These are phyloP conservation scores for Ceraclea dissimilis DNA, from an alignment of 2,888 invertebrate genomes.

Conservation along the genomic window DNA sequence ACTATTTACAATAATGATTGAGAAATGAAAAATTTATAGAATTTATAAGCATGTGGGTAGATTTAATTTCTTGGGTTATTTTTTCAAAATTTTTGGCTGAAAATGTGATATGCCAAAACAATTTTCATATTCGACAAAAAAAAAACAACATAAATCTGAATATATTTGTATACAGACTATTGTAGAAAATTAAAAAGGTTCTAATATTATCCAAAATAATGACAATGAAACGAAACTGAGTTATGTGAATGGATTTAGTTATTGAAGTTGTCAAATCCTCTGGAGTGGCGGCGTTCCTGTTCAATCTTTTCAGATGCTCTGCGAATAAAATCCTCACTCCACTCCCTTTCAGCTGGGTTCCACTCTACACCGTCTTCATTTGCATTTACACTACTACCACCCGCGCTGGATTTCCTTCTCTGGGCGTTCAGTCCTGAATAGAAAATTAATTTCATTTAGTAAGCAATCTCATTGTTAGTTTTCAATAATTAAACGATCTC, in stretches of 20 bases:
- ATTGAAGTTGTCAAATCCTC: slow-evolving; percentile 16
- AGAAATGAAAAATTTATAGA: too few species aligned
- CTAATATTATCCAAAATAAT: too few species aligned
- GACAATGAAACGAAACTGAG: too few species aligned
- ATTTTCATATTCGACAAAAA: background rate
- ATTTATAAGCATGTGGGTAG: too few species aligned
- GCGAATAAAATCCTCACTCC: slow-evolving; percentile 66
- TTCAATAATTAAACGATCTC: too few species aligned
- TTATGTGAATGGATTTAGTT: background rate
- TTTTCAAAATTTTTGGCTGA: too few species aligned
- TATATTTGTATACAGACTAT: background rate
- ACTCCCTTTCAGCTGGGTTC: slow-evolving; percentile 44
- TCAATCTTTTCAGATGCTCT: slow-evolving; percentile 66
- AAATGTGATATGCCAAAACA: background rate
- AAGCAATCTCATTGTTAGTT: too few species aligned
- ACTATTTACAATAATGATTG: too few species aligned
- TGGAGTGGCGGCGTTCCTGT: slow-evolving; percentile 28
- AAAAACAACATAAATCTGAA: background rate
- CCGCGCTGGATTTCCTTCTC: slow-evolving; percentile 20
- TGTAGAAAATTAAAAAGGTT: background rate
- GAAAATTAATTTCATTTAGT: background rate
- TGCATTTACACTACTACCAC: slow-evolving; percentile 20
- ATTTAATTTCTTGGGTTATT: too few species aligned
- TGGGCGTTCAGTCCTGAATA: slow-evolving; percentile 8
- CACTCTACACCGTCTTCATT: slow-evolving; percentile 30